Evolutionary conservation across 2,797 vertebrate species (phyloP).

Genomic region (Lepilemur septentrionalis): DNA sequence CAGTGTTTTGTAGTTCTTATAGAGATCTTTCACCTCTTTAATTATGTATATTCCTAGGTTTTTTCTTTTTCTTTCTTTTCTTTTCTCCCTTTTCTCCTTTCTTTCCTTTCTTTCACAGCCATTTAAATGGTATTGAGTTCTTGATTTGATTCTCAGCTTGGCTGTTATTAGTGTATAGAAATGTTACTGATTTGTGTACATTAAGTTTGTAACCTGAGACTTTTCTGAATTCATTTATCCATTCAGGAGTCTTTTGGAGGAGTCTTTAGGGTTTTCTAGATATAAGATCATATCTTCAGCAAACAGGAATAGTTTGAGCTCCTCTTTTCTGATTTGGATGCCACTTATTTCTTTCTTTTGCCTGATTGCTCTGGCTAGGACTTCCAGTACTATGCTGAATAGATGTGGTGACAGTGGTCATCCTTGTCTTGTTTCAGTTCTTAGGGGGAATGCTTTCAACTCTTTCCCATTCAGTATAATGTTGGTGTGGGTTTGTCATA

Average conservation of each 20-base stretch:
- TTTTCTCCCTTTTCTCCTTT: no score
- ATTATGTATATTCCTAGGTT: no score
- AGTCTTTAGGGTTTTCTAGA: not conserved
- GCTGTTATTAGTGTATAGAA: not conserved
- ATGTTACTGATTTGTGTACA: not conserved
- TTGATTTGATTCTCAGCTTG: not conserved
- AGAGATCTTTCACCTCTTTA: no score
- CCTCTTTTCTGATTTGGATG: not conserved
- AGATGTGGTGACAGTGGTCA: not conserved
- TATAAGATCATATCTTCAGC: not conserved
- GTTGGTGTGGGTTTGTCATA: not conserved
- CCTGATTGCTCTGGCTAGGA: not conserved
- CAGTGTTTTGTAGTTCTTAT: no score
- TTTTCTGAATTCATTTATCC: not conserved
- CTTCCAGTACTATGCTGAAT: not conserved
- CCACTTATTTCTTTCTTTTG: not conserved
- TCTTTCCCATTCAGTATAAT: not conserved
- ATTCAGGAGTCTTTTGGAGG: not conserved
- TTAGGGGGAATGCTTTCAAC: not conserved
- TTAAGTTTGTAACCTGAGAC: not conserved
- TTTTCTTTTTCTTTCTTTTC: no score
- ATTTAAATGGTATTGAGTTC: not conserved
- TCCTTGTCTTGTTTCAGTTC: not conserved
- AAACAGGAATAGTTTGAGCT: not conserved
- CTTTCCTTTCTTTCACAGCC: no score